A percentile compares a stretch with the other conserved stretches of the same genome.
These are phyloP conservation scores for Euspilapteryx auroguttella DNA, from an alignment of 2,888 invertebrate genomes.

Conservation along the genomic window DNA sequence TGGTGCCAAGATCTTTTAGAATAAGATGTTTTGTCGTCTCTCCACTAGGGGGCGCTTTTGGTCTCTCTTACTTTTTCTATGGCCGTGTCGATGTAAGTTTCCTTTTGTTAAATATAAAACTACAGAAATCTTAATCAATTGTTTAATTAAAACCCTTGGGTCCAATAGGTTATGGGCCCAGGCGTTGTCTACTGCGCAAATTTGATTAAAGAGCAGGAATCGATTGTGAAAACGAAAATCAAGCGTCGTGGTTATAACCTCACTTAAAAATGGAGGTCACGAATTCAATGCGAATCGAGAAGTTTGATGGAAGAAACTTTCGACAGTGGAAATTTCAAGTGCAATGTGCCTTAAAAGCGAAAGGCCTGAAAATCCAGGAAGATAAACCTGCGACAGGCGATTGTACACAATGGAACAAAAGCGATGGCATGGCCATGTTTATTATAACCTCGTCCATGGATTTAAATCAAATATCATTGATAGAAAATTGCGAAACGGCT, in stretches of 20 bases:
- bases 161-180: conserved; percentile 5
- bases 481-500: conserved; percentile 7
- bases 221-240: background rate
- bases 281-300: conserved; percentile 1
- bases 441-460: conserved; percentile 6
- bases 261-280: background rate
- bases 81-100: too few species aligned
- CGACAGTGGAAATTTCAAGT: conserved; percentile 8
- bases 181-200: conserved; percentile 1
- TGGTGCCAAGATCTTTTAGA: too few species aligned
- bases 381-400: background rate
- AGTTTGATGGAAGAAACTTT: conserved; percentile 4
- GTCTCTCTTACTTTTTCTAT: too few species aligned
- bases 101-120: too few species aligned
- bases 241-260: background rate
- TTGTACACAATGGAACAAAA: background rate
- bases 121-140: background rate
- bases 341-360: conserved; percentile 8
- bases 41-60: too few species aligned
- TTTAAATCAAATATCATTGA: conserved; percentile 10
- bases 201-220: conserved; percentile 1
- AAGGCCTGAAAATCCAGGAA: background rate
- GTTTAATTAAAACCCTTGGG: background rate
- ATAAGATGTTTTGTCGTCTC: too few species aligned
- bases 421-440: conserved; percentile 2